A percentile compares a stretch with the other conserved stretches of the same genome.
These are phyloP conservation scores for Nibea coibor DNA, from an alignment of 2,113 vertebrate genomes.

Conservation along the genomic window DNA sequence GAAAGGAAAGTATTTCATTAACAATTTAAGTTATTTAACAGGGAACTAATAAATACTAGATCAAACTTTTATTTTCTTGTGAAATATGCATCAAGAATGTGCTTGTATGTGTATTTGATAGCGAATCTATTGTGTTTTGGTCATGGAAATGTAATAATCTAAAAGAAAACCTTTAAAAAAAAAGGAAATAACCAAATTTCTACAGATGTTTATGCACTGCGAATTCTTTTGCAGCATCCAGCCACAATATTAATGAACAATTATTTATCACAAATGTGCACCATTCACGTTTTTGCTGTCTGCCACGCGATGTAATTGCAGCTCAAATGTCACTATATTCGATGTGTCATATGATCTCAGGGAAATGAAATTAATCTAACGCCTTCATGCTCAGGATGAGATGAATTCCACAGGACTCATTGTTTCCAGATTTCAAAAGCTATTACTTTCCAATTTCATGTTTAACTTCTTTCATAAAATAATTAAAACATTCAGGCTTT, in stretches of 20 bases:
- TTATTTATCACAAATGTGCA: conserved; percentile 92
- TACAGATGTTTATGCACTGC: conserved; percentile 82
- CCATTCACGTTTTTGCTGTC: conserved; percentile 89
- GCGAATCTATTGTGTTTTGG: background rate
- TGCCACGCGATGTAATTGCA: conserved; percentile 90
- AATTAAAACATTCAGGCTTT: conserved; percentile 23
- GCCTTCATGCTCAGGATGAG: conserved; percentile 32
- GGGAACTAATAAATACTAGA: background rate
- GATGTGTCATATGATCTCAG: conserved; percentile 87
- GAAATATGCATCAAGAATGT: background rate
- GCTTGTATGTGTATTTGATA: background rate
- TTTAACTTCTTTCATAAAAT: conserved; percentile 21
- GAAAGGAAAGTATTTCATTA: conserved; percentile 23
- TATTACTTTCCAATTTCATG: conserved; percentile 28
- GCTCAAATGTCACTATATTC: conserved; percentile 93
- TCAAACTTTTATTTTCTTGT: background rate
- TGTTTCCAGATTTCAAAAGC: conserved; percentile 32
- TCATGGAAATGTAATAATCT: conserved; percentile 18
- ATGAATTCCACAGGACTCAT: conserved; percentile 23
- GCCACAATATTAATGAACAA: conserved; percentile 91
- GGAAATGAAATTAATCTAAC: conserved; percentile 62
- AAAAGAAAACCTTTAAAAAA: background rate
- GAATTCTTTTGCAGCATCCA: conserved; percentile 90
- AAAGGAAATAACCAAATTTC: conserved; percentile 9
- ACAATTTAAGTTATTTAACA: conserved; percentile 11